Base-by-base conservation (phyloP, 2,797 vertebrate species). In the Botia almorhae region DNA sequence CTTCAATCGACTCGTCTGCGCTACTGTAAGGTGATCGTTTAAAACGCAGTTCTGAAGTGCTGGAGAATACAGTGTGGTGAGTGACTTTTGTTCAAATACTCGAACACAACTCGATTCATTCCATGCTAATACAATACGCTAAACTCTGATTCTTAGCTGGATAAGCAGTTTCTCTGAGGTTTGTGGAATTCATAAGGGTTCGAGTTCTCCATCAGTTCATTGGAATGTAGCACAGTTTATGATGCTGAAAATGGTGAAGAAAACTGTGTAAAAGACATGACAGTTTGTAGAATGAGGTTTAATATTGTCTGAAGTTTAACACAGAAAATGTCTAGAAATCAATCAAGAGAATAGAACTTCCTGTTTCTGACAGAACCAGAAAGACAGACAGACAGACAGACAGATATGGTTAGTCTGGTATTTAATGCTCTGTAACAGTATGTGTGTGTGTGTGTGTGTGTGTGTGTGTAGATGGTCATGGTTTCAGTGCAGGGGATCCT, bases 401-500 rank as follows among this genome's bases (percentile, higher is more conserved):
- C 5, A 51, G 50, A 51, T 17, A 26, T 26, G 23, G 23, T 26
- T 2, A 26, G 23, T 26, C 23, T 26, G 1, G 17, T 58, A 14
- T 58, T 51, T 51, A 14, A 17, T 51, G 50, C 2, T 14, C 7
- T 51, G 2, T 60, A 65, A 21, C 46, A 23, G 50, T 50, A 29
- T 8, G 29, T 23, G 46, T 36, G 53, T 55, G 48, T 8, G 19
- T 23, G 29, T 23, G 46, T n/a, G 36, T 13, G 19, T 17, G 29
- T 39, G 46, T 67, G 36, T 53, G 39, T 14, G 5, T 23, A 79
- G 58, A 16, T 43, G 2, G 0, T 84, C 1, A 84, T 85, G 0
- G 81, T 85, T 81, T 82, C 86, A 10, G 76, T 90, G 7, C 84
- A 87, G 0, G 89, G 91, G 1, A 73, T 76, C 3, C 89, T 81